Evolutionary conservation across 2,888 invertebrate genomes (phyloP), one percentile per base, ranked within the genome.

Genomic region (Polydrusus cervinus): DNA sequence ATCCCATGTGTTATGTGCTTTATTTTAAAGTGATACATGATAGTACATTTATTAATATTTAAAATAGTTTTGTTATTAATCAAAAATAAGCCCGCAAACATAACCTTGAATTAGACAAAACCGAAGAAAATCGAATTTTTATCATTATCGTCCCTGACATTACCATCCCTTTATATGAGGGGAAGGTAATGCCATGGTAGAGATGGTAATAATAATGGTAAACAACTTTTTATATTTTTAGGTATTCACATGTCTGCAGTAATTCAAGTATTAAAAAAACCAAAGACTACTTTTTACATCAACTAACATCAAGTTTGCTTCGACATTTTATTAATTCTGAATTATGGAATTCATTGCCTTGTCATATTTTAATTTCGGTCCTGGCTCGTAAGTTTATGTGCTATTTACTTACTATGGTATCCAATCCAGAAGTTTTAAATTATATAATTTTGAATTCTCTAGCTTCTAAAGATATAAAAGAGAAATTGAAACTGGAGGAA

Each of bases 261-360:
- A 88, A 87, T 7, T 88, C 87, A 75, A 88, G 87, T 68, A 84
- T 82, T 45, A 80, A 85, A 0, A 84, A 87, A 60, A 86, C 90
- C 0, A 87, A 90, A 8, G 90, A 92, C 62, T 90, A 92, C 79
- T 91, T 90, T 76, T 87, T 91, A 1, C 89, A 90, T 80, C 88
- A 91, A 74, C 84, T 92, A 25, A 88, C 92, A n/a, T 87, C 89
- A 10, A 85, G 83, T 75, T 84, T 92, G 11, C 83, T 93, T 11
- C 89, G 90, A 79, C 92, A 92, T 81, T 88, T 92, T 38, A 87
- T 92, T 0, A 91, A 91, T 0, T 92, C 92, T 90, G 93, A 93
- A 81, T 82, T 93, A 3, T 91, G 91, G 88, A 92, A 91, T 78
- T 92, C 92, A 0, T 89, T 92, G 11, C 92, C 92, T 60, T 92